These are phyloP conservation scores for Centrocercus urophasianus DNA, from an alignment of 2,113 vertebrate species.

Conservation along the genomic window DNA sequence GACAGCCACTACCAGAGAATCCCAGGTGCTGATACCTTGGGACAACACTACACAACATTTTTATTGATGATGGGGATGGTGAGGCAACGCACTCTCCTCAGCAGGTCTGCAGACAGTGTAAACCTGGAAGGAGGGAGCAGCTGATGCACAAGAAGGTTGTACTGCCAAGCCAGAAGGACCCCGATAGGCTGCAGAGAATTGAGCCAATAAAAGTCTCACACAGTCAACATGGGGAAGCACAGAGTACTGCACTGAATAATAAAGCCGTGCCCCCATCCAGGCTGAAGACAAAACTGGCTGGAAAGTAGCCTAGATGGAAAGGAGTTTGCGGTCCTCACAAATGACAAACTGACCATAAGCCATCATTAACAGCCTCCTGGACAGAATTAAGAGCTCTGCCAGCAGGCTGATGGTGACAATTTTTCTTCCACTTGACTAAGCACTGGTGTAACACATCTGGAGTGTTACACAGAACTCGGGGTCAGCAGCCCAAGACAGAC, in stretches of 20 bases:
- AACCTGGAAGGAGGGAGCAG: background rate
- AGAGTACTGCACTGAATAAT: background rate
- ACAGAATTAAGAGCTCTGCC: background rate
- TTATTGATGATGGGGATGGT: accelerated
- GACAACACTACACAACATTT: accelerated
- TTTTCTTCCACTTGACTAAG: no score
- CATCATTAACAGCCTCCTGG: background rate
- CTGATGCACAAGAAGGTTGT: accelerated
- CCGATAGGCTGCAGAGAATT: background rate
- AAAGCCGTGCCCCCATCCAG: accelerated
- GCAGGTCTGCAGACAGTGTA: background rate
- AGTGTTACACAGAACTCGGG: background rate
- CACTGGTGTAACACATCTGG: background rate
- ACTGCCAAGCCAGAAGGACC: background rate
- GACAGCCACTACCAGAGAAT: background rate
- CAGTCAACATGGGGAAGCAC: background rate
- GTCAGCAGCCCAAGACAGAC: background rate
- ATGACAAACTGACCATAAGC: background rate
- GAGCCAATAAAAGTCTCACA: accelerated
- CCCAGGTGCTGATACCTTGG: background rate
- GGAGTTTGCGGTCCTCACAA: background rate
- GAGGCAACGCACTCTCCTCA: background rate
- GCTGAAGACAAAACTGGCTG: background rate
- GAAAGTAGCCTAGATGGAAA: background rate
- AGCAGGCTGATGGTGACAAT: background rate